Evolutionary conservation across 2,888 invertebrate species (phyloP), one percentile per base, ranked within the genome.

Genomic region (Noctua janthe): DNA sequence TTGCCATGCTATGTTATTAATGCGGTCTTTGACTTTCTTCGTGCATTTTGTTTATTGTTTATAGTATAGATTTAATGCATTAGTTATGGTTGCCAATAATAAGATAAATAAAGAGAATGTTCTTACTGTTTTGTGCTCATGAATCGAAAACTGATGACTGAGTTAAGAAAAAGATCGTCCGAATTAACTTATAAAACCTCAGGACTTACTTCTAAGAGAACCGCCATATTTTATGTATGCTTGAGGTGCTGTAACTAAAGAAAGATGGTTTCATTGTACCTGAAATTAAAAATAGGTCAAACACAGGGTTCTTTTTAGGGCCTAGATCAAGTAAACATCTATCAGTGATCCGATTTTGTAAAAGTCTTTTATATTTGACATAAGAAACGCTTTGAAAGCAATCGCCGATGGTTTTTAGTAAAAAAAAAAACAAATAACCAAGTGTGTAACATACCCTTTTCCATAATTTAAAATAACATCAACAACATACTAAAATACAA

Each of bases 1-100:
- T 92, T 91, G 86, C 90, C 89, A 90, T 92, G 89, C 83, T 17
- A 88, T 88, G 87, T 89, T 91, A 88, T 92, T 93, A 92, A 94
- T 91, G 91, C 90, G 89, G 92, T 92, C 91, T 91, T 92, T 92
- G 91, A 91, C 90, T 88, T 89, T 89, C 78, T 78, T 74, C 69
- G 56, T 72, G 23, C 78, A 73, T 87, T 81, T 82, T 69, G 76
- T 88, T 73, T 78, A 71, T 74, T 76, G 75, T 59, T 76, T 80
- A 70, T 64, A 70, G 59, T 72, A 66, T 29, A 77, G 67, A 54
- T 82, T 69, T 86, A 72, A 76, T 73, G 39, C 51, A 72, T 70
- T 47, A 66, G 83, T 47, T 54, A 17, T 66, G 72, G 72, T 83
- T 83, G 83, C 77, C 87, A 69, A n/a, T 69, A 69, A 17, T 17